A percentile compares a stretch with the other conserved stretches of the same genome.
Evolutionary conservation across 1,140 invertebrate species (phyloP).

Genomic region (Mylabris phalerata): DNA sequence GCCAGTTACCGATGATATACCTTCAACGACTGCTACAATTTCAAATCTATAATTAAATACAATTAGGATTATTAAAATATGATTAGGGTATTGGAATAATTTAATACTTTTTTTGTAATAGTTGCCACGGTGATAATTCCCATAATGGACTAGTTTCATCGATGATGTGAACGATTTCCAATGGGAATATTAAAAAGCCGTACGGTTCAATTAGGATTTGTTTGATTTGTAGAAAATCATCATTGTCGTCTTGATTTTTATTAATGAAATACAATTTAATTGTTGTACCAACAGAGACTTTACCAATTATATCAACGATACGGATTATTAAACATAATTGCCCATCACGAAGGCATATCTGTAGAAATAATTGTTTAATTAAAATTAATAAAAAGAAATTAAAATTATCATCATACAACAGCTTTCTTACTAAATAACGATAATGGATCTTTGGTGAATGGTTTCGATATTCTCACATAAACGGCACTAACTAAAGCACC

Average conservation of each 20-base stretch:
- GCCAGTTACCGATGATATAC: slow-evolving; percentile 71
- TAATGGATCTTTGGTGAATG: slow-evolving; percentile 18
- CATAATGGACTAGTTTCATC: slow-evolving; percentile 51
- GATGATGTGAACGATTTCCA: slow-evolving; percentile 55
- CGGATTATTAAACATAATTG: slow-evolving; percentile 32
- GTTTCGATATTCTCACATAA: slow-evolving; percentile 34
- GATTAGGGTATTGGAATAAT: not conserved
- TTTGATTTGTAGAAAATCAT: slow-evolving; percentile 21
- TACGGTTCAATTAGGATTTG: slow-evolving; percentile 30
- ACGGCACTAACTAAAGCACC: slow-evolving; percentile 32
- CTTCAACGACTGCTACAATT: slow-evolving; percentile 78
- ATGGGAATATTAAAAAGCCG: slow-evolving; percentile 55
- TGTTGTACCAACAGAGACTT: slow-evolving; percentile 30
- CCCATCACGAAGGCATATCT: slow-evolving; percentile 33
- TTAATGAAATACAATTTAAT: slow-evolving; percentile 31
- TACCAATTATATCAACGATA: slow-evolving; percentile 27
- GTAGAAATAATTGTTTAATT: slow-evolving; percentile 3
- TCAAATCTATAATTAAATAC: slow-evolving; percentile 62
- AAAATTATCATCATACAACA: slow-evolving; percentile 23
- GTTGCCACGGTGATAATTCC: slow-evolving; percentile 46
- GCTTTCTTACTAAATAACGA: slow-evolving; percentile 34
- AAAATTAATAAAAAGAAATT: not conserved
- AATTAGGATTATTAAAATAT: not conserved
- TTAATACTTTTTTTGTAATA: slow-evolving; percentile 25
- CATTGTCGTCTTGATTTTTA: slow-evolving; percentile 17